A percentile compares a stretch with the other conserved stretches of the same genome.
Evolutionary conservation across 2,797 vertebrate genomes (phyloP).

Genomic region (Fratercula arctica): DNA sequence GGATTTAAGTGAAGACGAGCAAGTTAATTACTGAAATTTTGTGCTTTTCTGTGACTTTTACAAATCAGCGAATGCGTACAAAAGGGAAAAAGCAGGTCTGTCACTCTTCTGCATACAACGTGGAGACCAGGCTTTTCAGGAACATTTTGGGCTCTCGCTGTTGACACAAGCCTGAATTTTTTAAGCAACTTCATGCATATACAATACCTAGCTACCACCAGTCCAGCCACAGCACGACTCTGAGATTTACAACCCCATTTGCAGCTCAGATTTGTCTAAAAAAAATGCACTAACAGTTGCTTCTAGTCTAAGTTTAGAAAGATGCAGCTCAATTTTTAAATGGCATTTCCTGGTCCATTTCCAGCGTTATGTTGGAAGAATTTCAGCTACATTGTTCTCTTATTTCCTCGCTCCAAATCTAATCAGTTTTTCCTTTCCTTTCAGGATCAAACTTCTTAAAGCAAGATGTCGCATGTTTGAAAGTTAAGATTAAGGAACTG

Average conservation of each 20-base stretch:
- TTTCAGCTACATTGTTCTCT: neutral
- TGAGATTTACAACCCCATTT: neutral
- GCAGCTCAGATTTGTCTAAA: neutral
- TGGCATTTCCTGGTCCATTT: neutral
- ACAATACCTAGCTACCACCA: neutral
- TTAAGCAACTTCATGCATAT: neutral
- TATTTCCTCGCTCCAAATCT: neutral
- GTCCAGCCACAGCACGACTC: neutral
- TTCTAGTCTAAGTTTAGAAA: neutral
- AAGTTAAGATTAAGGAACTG: neutral
- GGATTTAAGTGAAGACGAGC: neutral
- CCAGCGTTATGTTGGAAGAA: neutral
- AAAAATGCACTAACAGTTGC: neutral
- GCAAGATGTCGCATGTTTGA: neutral
- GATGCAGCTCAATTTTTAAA: neutral
- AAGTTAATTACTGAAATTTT: neutral
- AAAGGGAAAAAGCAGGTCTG: neutral
- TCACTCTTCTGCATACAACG: neutral
- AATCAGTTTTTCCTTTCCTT: neutral
- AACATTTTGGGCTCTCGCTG: neutral
- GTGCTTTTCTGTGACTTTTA: neutral
- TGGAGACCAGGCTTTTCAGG: neutral
- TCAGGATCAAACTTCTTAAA: neutral
- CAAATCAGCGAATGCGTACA: rapidly evolving
- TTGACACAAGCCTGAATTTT: neutral